Base-by-base conservation (phyloP, 1,140 invertebrate species). In the Dryas iulia region DNA sequence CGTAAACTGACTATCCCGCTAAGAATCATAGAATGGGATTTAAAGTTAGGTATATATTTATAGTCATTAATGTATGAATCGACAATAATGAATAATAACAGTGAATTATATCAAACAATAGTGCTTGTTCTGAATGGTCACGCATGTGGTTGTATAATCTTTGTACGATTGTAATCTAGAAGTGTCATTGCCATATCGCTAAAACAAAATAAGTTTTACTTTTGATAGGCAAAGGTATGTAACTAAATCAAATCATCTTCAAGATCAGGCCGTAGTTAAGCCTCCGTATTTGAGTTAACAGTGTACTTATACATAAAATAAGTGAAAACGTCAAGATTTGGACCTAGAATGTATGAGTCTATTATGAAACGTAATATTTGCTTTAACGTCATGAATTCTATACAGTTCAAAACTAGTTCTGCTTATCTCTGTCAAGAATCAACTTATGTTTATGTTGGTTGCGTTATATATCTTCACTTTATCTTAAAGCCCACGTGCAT, bases 381-480 rank as follows among this genome's bases (percentile, higher is more conserved):
- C 26, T 5, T 6, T 57, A 39, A 30, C 53, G n/a, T 24, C 52
- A 23, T 10, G 0, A 21, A 64, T 52, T 30, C 23, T 12, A 63
- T 63, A 35, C 14, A 63, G 10, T 31, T 58, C 52, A 69, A 69
- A 69, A 53, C 35, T 31, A 69, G 66, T 33, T 56, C 35, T 14
- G 53, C 59, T 69, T 69, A 69, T 69, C 66, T 35, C 39, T 63
- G 59, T 33, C 54, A 52, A 58, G 59, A 58, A 69, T 59, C 66
- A 30, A 62, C 53, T 69, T 35, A 53, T 58, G 66, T 63, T 62
- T 68, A 52, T 62, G 52, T 57, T 58, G 57, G 52, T 14, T 21
- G 28, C 39, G 31, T 58, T 47, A 58, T 68, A 21, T 62, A 62
- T 53, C 2, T 23, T 57, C 59, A 68, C 10, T 35, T 35, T 59